These are phyloP conservation scores for Cottus gobio DNA, from an alignment of 2,113 vertebrate species.

Conservation along the genomic window DNA sequence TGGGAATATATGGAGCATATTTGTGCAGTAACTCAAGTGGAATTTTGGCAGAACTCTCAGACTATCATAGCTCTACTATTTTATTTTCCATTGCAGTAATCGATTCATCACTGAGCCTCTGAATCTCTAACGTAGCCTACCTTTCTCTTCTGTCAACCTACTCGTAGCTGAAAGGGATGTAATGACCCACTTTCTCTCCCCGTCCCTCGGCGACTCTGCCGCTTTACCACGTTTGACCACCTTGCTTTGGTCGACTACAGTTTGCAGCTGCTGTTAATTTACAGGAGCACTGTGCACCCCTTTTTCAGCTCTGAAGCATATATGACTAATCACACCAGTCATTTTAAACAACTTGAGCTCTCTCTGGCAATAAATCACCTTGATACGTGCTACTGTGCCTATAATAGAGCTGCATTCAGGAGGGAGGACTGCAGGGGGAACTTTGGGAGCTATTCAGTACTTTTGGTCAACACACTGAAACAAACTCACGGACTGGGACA, in stretches of 20 bases:
- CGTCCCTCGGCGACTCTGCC: conserved; percentile 69
- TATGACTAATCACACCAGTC: conserved; percentile 87
- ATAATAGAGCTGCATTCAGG: conserved; percentile 79
- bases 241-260: conserved; percentile 75
- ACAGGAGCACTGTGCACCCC: conserved; percentile 63
- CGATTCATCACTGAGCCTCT: conserved; percentile 55
- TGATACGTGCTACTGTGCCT: conserved; percentile 79
- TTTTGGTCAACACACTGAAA: conserved; percentile 76
- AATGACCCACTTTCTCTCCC: conserved; percentile 82
- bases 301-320: conserved; percentile 76
- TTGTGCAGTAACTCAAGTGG: conserved; percentile 49
- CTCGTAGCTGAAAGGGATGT: conserved; percentile 72
- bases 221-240: conserved; percentile 82
- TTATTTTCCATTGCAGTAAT: conserved; percentile 62
- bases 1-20: conserved; percentile 67
- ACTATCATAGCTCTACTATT: conserved; percentile 49
- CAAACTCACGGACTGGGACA: conserved; percentile 62
- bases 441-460: conserved; percentile 73
- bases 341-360: conserved; percentile 85
- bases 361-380: conserved; percentile 85
- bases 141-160: conserved; percentile 54
- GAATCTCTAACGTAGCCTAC: conserved; percentile 54
- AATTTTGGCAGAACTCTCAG: conserved; percentile 60
- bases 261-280: conserved; percentile 84
- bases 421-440: conserved; percentile 59